A percentile compares a stretch with the other conserved stretches of the same genome.
Conservation (phyloP, 2,113 vertebrate species). For the Dendropsophus ebraccatus region DNA sequence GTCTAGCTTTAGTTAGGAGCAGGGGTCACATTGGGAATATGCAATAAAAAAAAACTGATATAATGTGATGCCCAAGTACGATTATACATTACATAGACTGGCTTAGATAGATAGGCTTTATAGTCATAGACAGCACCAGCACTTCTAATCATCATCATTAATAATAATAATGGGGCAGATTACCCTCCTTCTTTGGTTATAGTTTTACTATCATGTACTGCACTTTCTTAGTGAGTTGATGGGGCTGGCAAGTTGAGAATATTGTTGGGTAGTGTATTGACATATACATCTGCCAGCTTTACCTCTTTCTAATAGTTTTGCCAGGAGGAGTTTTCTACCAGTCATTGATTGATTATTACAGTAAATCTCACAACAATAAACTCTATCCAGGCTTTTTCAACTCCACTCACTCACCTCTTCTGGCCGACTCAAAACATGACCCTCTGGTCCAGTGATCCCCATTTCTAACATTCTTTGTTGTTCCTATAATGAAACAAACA, state of each 20-base stretch:
- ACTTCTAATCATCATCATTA: not conserved
- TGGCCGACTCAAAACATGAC: slow-evolving; percentile 92
- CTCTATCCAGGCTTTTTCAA: no score
- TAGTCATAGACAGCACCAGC: not conserved
- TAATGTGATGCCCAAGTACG: not conserved
- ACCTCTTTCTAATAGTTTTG: not conserved
- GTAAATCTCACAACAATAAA: no score
- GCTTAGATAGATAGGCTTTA: no score
- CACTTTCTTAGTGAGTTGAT: no score
- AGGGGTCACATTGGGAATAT: not conserved
- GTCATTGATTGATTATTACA: not conserved
- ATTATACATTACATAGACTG: not conserved
- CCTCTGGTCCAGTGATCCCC: slow-evolving; percentile 93
- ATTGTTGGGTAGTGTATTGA: no score
- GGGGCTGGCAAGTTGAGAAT: no score
- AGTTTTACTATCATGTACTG: not conserved
- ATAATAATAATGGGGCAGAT: not conserved
- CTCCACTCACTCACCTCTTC: slow-evolving; percentile 81
- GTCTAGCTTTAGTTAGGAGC: not conserved
- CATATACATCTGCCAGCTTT: not conserved
- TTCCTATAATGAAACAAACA: slow-evolving; percentile 74
- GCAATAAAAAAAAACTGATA: not conserved
- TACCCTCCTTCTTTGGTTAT: not conserved
- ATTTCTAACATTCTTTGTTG: slow-evolving; percentile 92
- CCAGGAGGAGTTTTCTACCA: not conserved